phyloP scores from a whole-genome alignment of 2,797 vertebrate genomes.

The Merluccius polli region DNA sequence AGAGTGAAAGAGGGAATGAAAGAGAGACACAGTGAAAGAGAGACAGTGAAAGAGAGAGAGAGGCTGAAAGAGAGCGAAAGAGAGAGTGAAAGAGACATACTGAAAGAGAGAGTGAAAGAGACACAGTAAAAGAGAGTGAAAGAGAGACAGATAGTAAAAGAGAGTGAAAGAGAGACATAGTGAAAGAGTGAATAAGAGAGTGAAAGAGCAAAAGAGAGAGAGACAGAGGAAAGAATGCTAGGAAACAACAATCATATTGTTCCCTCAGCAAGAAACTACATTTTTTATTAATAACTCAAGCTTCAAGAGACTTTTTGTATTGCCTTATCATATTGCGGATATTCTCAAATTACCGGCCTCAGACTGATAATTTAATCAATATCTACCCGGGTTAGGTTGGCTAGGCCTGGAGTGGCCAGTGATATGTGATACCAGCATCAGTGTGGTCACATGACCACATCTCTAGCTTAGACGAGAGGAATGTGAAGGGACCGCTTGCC shows the following conservation, averaged over 20 bases:
- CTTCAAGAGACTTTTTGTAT: neutral
- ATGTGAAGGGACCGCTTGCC: neutral
- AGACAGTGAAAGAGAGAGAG: neutral
- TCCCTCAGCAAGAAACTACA: neutral
- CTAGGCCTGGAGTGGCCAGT: neutral
- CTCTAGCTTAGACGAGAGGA: neutral
- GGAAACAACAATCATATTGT: neutral
- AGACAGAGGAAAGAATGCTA: neutral
- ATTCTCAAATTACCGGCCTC: neutral
- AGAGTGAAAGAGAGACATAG: neutral
- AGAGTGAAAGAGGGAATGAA: neutral
- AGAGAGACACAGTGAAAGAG: neutral
- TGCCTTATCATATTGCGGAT: neutral
- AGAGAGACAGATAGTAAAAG: too few species aligned
- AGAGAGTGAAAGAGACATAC: neutral
- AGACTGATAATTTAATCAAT: neutral
- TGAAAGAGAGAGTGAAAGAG: neutral
- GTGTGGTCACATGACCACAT: neutral
- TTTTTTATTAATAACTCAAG: neutral
- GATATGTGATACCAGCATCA: neutral
- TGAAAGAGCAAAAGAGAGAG: neutral
- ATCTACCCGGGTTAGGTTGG: neutral
- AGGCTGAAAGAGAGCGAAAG: neutral
- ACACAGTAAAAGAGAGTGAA: too few species aligned
- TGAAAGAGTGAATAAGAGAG: neutral